Evolutionary conservation across 2,888 invertebrate species (phyloP), one percentile per base, ranked within the genome.

Genomic region (Pseudoips prasinana): DNA sequence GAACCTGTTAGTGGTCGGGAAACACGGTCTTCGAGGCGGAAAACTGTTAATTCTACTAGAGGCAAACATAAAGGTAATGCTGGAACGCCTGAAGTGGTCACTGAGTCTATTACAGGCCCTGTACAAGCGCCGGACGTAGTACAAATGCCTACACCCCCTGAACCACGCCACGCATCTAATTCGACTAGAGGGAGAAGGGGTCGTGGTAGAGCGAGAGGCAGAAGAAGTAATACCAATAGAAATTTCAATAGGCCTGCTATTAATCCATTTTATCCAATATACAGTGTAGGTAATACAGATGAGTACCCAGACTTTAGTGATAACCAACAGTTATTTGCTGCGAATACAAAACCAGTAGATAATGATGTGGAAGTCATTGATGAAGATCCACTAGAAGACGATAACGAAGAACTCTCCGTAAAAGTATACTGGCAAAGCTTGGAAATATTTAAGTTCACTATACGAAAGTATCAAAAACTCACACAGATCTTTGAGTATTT

Each of bases 351-450:
- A 24, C 22, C 36, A 0, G 25, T 10, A 1, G 44, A 33, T 1
- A 50, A 65, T 7, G 55, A 65, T 0, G 38, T 74, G 1, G 27
- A 49, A 11, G 4, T 58, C 0, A 30, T 55, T 0, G 65, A 73
- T 0, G 47, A 50, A 0, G 72, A 77, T 1, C 39, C 51, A 0
- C 14, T 68, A 2, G 72, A 73, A 0, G 28, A 52, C 10, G 80
- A 84, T 2, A 86, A 87, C 1, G 86, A 89, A 41, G 84, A 83
- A 44, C 28, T 88, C 20, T 82, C 85, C 0, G 78, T 90, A 0
- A 89, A 88, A 73, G 85, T 90, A 0, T 74, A 76, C 28, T 90
- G 89, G 89, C 77, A 77, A 32, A 86, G 62, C 33, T 48, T 63
- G 0, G 84, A 88, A n/a, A 61, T 73, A 7, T 57, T 73, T 14